phyloP scores from a whole-genome alignment of 2,888 invertebrate genomes.

The Drosophila basisetae region DNA sequence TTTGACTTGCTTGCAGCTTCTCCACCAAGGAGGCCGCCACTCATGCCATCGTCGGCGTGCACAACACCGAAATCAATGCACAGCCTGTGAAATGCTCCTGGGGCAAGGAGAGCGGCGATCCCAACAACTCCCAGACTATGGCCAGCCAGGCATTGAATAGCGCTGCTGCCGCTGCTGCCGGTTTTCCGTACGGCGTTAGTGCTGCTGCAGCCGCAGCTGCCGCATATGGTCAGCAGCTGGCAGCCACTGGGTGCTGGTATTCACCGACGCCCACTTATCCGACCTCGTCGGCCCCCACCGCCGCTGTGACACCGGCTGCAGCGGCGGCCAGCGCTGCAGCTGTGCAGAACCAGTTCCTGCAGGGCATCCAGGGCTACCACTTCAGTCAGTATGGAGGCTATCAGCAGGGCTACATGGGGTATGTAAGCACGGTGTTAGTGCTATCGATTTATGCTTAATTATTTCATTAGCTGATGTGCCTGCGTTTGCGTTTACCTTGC shows the following conservation, averaged over 20 bases:
- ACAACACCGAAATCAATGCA: constrained; percentile 98
- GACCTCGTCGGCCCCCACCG: constrained; percentile 86
- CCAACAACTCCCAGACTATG: constrained; percentile 92
- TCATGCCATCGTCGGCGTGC: constrained; percentile 98
- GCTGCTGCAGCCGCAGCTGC: constrained; percentile 85
- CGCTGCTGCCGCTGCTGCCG: constrained; percentile 85
- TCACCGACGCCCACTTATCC: constrained; percentile 90
- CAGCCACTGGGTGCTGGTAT: constrained; percentile 94
- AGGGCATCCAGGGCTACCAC: constrained; percentile 94
- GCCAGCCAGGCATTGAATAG: constrained; percentile 87
- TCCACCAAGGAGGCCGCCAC: constrained; percentile 99
- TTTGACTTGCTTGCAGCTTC: constrained; percentile 88
- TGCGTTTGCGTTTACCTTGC: constrained; percentile 10
- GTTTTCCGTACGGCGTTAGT: constrained; percentile 87
- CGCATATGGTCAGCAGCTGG: constrained; percentile 92
- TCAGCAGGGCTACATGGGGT: constrained; percentile 97
- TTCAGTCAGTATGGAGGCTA: constrained; percentile 95
- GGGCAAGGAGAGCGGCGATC: constrained; percentile 99
- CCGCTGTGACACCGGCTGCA: constrained; percentile 88
- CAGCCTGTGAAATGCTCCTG: constrained; percentile 99
- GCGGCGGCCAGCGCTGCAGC: constrained; percentile 89
- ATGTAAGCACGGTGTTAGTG: constrained; percentile 82
- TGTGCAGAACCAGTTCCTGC: constrained; percentile 93
- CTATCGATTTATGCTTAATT: constrained; percentile 53
- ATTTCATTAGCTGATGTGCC: constrained; percentile 64